Percentiles rank a stretch among this genome's conserved stretches.
These are phyloP conservation scores for Holacanthus passer DNA, from an alignment of 2,113 vertebrate species.

Conservation along the genomic window DNA sequence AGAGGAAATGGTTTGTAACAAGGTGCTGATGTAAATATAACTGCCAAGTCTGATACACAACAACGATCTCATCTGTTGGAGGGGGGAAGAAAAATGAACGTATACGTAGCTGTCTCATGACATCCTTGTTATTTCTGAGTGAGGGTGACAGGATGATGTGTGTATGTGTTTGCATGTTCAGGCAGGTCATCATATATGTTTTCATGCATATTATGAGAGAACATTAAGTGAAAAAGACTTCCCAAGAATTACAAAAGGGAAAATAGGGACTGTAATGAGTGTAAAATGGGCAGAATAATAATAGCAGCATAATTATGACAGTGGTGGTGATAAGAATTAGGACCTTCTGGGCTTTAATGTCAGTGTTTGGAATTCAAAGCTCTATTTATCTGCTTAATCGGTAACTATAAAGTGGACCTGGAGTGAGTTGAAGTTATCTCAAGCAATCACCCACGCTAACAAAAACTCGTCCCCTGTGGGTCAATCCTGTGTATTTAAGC, in stretches of 20 bases:
- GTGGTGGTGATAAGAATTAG: not conserved
- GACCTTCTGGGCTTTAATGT: slow-evolving; percentile 12
- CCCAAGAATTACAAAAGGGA: not conserved
- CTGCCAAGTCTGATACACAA: slow-evolving; percentile 1
- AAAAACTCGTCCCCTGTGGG: not conserved
- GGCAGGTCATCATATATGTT: not conserved
- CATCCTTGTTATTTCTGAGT: not conserved
- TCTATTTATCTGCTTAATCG: slow-evolving; percentile 33
- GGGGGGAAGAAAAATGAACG: not conserved
- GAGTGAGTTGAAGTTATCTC: not conserved
- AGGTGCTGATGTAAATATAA: slow-evolving; percentile 1
- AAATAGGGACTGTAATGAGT: not conserved
- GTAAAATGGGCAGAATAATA: slow-evolving; percentile 10
- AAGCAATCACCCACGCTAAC: not conserved
- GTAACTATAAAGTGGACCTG: slow-evolving; percentile 1
- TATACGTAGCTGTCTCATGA: not conserved
- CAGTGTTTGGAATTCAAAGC: slow-evolving; percentile 18
- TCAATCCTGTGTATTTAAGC: not conserved
- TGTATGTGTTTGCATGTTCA: not conserved
- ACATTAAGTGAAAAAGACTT: not conserved
- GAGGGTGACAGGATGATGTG: not conserved
- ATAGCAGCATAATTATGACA: not conserved
- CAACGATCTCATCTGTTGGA: not conserved
- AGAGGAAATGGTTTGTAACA: not conserved
- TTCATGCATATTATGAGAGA: not conserved